Percentiles rank a stretch among this genome's conserved stretches.
These are phyloP conservation scores for Sweltsa coloradensis DNA, from an alignment of 1,140 invertebrate genomes.

Conservation along the genomic window DNA sequence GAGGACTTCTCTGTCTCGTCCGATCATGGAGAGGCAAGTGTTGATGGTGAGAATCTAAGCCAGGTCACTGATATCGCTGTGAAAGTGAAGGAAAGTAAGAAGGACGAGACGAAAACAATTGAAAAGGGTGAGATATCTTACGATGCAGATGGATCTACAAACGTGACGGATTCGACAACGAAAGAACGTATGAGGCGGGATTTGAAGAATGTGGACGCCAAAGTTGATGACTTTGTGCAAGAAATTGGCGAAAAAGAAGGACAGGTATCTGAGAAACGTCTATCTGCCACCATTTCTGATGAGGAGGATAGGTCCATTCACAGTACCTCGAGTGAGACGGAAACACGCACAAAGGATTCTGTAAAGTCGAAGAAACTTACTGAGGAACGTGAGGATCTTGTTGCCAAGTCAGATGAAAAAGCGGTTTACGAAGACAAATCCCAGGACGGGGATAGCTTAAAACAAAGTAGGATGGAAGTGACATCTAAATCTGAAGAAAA, in stretches of 20 bases:
- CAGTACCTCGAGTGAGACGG: conserved; percentile 19
- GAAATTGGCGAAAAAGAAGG: not conserved
- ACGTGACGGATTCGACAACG: not conserved
- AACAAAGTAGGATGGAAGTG: not conserved
- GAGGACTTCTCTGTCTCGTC: conserved; percentile 16
- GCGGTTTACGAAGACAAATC: too few species aligned
- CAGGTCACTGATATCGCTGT: not conserved
- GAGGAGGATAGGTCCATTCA: conserved; percentile 19
- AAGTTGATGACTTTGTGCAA: not conserved
- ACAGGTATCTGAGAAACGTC: not conserved
- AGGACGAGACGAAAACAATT: not conserved
- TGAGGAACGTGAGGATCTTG: not conserved
- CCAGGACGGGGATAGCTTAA: conserved; percentile 12
- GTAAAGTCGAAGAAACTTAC: not conserved
- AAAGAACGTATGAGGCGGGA: not conserved
- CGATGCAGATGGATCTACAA: not conserved
- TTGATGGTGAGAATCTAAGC: not conserved
- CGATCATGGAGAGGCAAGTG: not conserved
- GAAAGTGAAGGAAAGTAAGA: conserved; percentile 1
- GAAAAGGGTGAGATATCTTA: conserved; percentile 2
- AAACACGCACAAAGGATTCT: conserved; percentile 6
- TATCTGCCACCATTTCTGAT: conserved; percentile 1
- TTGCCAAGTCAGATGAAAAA: conserved; percentile 1
- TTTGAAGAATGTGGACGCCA: not conserved
- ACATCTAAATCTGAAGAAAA: too few species aligned